phyloP scores from a whole-genome alignment of 1,140 invertebrate species.

The Euborellia annulipes region DNA sequence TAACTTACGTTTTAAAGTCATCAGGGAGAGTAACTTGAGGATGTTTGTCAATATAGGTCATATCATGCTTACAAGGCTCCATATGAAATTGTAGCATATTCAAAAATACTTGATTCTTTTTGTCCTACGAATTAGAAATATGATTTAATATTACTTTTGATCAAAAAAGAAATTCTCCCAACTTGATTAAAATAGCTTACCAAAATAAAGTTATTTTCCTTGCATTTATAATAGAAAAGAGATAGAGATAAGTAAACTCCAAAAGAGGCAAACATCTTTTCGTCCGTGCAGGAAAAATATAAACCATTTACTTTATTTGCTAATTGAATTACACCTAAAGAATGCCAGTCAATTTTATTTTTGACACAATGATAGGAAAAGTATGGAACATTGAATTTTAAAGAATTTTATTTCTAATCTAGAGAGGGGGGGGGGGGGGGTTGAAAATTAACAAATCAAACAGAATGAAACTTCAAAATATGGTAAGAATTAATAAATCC shows the following conservation, averaged over 20 bases:
- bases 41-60: neutral
- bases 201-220: conserved; percentile 26
- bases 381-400: neutral
- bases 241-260: conserved; percentile 32
- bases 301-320: conserved; percentile 32
- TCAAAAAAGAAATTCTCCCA: neutral
- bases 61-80: conserved; percentile 24
- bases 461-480: neutral
- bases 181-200: conserved; percentile 13
- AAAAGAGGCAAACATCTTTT: conserved; percentile 32
- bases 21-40: neutral
- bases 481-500: neutral
- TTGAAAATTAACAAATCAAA: neutral
- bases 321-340: conserved; percentile 33
- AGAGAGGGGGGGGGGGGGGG: neutral
- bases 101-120: conserved; percentile 2
- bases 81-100: conserved; percentile 15
- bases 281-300: conserved; percentile 31
- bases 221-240: conserved; percentile 31
- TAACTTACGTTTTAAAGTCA: conserved; percentile 6
- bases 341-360: neutral
- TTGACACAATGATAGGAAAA: neutral
- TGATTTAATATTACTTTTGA: neutral
- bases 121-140: neutral
- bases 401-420: neutral